phyloP scores from a whole-genome alignment of 1,140 invertebrate species.

The Zaprionus davidi region DNA sequence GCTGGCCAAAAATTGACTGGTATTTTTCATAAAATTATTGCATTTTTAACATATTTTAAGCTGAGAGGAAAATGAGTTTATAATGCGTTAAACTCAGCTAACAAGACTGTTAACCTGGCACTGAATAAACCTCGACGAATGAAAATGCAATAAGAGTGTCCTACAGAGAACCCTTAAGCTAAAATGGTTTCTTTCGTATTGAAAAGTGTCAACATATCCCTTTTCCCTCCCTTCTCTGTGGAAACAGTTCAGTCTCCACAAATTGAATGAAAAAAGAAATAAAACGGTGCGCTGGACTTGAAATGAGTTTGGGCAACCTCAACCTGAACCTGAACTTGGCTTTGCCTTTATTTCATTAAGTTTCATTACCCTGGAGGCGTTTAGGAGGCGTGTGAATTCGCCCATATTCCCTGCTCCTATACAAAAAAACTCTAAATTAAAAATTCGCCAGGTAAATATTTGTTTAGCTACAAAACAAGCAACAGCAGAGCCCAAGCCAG shows the following conservation, averaged over 20 bases:
- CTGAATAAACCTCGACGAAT: conserved; percentile 25
- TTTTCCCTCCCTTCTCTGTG: neutral
- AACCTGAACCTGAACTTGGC: neutral
- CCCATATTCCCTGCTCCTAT: conserved; percentile 47
- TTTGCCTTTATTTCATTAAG: conserved; percentile 20
- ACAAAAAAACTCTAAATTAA: conserved; percentile 65
- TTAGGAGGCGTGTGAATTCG: conserved; percentile 41
- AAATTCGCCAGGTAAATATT: conserved; percentile 66
- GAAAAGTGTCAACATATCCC: conserved; percentile 33
- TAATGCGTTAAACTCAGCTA: too few species aligned
- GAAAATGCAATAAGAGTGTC: neutral
- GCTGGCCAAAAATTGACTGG: too few species aligned
- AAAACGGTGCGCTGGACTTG: conserved; percentile 48
- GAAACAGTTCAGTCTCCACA: neutral
- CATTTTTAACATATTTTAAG: neutral
- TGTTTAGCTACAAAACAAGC: conserved; percentile 42
- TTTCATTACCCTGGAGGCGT: conserved; percentile 8
- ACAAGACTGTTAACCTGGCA: neutral
- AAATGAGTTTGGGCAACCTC: conserved; percentile 34
- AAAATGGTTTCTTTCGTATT: neutral
- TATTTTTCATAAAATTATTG: too few species aligned
- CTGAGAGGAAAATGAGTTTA: conserved; percentile 17
- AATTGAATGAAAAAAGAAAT: conserved; percentile 47
- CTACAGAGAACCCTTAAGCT: neutral
- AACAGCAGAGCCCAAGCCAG: neutral